Conservation (phyloP, 37 sponge, comb jelly and placozoan genomes). For the Axinella damicornis region DNA sequence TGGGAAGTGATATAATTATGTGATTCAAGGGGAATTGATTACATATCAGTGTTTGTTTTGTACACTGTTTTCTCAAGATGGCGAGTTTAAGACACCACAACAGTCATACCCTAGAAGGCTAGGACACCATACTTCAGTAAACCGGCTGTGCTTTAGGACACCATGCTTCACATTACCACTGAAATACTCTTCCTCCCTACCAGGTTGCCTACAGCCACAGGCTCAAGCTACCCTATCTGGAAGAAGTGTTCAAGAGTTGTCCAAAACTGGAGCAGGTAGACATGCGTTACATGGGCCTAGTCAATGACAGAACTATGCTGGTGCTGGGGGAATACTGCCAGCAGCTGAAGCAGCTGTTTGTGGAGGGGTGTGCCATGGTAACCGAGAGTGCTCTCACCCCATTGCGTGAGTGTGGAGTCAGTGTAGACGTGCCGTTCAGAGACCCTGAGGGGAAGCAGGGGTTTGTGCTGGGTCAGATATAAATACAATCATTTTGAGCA, state of each 20-base stretch:
- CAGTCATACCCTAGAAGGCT: too few species aligned
- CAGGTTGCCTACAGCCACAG: constrained; percentile 14
- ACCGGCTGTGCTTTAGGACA: too few species aligned
- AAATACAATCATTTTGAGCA: too few species aligned
- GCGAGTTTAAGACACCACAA: too few species aligned
- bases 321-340: constrained; percentile 27
- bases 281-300: constrained; percentile 3
- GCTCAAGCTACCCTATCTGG: constrained; percentile 1
- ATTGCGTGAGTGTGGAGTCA: background rate
- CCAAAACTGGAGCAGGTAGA: constrained; percentile 18
- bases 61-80: too few species aligned
- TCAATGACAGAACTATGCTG: constrained; percentile 18
- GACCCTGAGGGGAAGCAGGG: too few species aligned
- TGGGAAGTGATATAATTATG: too few species aligned
- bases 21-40: too few species aligned
- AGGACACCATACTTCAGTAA: too few species aligned
- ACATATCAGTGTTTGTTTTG: too few species aligned
- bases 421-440: background rate
- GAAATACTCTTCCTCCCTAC: background rate
- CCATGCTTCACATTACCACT: too few species aligned
- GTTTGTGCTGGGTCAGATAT: too few species aligned
- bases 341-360: constrained; percentile 3
- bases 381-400: background rate
- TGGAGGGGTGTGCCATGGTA: constrained; percentile 12
- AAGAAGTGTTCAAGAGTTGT: constrained; percentile 28